Base-by-base conservation (phyloP, 1,140 invertebrate genomes). In the Tetramorium simillimum region DNA sequence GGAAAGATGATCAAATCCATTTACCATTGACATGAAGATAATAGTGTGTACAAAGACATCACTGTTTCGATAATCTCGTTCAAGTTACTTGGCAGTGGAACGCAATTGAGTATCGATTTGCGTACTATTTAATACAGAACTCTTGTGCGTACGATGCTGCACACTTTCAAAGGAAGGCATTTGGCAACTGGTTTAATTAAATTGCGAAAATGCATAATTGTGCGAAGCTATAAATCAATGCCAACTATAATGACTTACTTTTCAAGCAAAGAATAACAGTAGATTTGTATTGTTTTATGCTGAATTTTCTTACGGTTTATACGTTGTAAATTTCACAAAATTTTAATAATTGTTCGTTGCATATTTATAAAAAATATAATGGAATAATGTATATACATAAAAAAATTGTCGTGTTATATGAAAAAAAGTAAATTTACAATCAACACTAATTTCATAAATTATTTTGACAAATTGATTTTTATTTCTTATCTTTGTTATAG, bases 41-140 rank as follows among this genome's bases (percentile, higher is more conserved):
- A 82, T 33, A 21, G 4, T 58, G 18, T 14, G 33, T 72, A 10
- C 21, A 43, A 33, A 12, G 18, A 24, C 28, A 40, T 28, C 46
- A 72, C 46, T 21, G 51, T 72, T 78, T 53, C 43, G 43, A 75
- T 81, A 58, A 89, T 80, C 76, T 28, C 4, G 49, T 86, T 16
- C 16, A 75, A 33, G 58, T 10, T 28, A 65, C 81, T 78, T n/a
- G 37, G 53, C 33, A 24, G 5, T 14, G 16, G 56, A 24, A 75
- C 62, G 28, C 73, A 82, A 87, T 90, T 28, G 37, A 6, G 18
- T 90, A 90, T 90, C 73, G 88, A 90, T 89, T 73, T 16, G 51
- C 12, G 62, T 78, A 69, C 7, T 14, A 12, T 16, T 51, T 69
- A 82, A 65, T 67, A 46, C 56, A 40, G 56, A 33, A 76, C 69